A percentile compares a stretch with the other conserved stretches of the same genome.
Conservation (phyloP, 2,797 vertebrate genomes). For the Alectoris magna region DNA sequence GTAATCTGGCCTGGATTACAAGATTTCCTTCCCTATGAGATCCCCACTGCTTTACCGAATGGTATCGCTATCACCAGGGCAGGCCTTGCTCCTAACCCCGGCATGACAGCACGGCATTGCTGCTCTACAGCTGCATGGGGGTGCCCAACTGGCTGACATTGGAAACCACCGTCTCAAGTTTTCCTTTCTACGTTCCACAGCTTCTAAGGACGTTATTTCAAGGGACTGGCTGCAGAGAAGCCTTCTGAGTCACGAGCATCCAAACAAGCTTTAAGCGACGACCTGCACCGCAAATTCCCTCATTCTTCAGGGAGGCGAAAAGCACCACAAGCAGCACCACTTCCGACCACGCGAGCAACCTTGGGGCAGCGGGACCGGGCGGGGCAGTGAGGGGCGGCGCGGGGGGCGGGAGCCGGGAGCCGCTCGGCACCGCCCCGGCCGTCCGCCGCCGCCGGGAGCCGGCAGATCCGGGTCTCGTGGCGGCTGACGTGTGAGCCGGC, state of each 20-base stretch:
- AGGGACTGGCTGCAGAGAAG: background rate
- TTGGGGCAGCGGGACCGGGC: too few species aligned
- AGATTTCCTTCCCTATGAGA: background rate
- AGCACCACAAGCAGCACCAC: too few species aligned
- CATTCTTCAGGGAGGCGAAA: too few species aligned
- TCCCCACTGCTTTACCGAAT: background rate
- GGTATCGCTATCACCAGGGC: too few species aligned
- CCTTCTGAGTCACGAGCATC: background rate
- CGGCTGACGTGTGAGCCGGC: constrained; percentile 76
- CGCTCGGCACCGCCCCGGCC: background rate
- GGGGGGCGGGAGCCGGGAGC: background rate
- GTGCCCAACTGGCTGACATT: accelerated
- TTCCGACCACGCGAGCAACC: too few species aligned
- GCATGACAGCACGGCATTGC: accelerated
- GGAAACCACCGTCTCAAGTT: background rate
- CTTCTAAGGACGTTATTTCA: background rate
- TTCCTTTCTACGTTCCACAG: background rate
- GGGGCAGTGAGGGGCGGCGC: too few species aligned
- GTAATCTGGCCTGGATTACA: background rate
- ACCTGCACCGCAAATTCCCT: background rate
- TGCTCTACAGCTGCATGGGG: background rate
- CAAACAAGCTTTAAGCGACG: background rate
- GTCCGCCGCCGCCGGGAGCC: constrained; percentile 11
- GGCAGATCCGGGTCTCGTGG: constrained; percentile 79
- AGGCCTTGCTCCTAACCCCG: background rate